phyloP scores from a whole-genome alignment of 2,797 vertebrate genomes.

The Diceros bicornis region DNA sequence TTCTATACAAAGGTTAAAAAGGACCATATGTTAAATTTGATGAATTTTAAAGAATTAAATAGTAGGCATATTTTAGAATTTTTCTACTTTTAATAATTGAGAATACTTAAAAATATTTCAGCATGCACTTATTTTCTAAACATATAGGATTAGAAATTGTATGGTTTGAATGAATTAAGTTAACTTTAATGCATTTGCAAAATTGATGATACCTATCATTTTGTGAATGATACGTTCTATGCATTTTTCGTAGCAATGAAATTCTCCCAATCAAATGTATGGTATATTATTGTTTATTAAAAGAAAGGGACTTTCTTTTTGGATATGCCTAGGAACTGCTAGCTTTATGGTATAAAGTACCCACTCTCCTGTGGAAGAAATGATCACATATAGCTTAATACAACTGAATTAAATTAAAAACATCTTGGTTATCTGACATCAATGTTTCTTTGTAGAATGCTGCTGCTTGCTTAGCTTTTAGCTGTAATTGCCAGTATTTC shows the following conservation, averaged over 20 bases:
- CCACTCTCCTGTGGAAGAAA: background rate
- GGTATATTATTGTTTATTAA: background rate
- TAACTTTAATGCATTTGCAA: background rate
- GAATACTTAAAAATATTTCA: background rate
- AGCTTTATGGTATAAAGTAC: background rate
- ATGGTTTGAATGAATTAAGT: background rate
- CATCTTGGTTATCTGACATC: background rate
- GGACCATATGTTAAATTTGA: background rate
- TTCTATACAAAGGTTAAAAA: background rate
- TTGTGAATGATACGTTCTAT: background rate
- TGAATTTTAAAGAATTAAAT: constrained; percentile 16
- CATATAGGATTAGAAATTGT: background rate
- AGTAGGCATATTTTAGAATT: background rate
- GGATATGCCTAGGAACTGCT: background rate
- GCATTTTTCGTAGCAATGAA: constrained; percentile 13
- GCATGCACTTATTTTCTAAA: constrained; percentile 40
- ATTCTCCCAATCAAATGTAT: background rate
- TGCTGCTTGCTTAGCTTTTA: background rate
- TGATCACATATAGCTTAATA: background rate
- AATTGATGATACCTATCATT: background rate
- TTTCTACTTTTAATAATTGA: constrained; percentile 34
- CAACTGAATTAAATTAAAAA: constrained; percentile 11
- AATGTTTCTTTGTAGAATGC: background rate
- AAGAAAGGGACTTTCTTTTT: background rate
- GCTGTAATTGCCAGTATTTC: background rate